Conservation (phyloP, 2,113 vertebrate genomes). For the Silurus asotus region DNA sequence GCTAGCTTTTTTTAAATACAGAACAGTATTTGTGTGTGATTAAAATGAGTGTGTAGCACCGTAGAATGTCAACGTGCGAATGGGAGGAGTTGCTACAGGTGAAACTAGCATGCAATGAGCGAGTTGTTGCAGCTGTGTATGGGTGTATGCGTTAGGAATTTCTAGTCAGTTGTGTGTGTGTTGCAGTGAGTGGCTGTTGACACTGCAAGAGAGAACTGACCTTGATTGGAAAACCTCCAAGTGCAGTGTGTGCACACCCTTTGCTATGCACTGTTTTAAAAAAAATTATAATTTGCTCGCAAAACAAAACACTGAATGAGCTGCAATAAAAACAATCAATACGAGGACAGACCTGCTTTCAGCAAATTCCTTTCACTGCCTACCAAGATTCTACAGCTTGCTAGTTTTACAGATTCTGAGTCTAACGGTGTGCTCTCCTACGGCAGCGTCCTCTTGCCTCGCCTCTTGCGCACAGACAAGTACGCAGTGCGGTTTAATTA, state of each 20-base stretch:
- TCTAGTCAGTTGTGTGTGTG: background rate
- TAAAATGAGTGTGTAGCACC: background rate
- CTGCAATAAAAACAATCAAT: background rate
- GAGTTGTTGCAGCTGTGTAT: background rate
- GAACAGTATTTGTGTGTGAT: background rate
- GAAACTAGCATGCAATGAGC: background rate
- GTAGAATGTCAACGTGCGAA: background rate
- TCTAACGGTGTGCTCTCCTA: background rate
- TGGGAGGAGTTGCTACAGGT: background rate
- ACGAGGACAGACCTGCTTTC: background rate
- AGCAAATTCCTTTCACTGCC: background rate
- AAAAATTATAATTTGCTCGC: background rate
- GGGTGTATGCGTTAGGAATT: background rate
- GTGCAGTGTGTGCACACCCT: background rate
- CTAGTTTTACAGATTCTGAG: background rate
- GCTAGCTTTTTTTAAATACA: background rate
- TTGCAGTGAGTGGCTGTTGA: background rate
- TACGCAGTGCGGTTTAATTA: background rate
- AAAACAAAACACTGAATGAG: background rate
- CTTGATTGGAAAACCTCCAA: background rate
- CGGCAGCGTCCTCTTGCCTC: background rate
- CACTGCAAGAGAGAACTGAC: background rate
- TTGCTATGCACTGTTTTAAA: background rate
- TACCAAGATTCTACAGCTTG: background rate
- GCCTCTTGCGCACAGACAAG: background rate